These are phyloP conservation scores for Hyalella azteca DNA, from an alignment of 2,888 invertebrate species.

Conservation along the genomic window DNA sequence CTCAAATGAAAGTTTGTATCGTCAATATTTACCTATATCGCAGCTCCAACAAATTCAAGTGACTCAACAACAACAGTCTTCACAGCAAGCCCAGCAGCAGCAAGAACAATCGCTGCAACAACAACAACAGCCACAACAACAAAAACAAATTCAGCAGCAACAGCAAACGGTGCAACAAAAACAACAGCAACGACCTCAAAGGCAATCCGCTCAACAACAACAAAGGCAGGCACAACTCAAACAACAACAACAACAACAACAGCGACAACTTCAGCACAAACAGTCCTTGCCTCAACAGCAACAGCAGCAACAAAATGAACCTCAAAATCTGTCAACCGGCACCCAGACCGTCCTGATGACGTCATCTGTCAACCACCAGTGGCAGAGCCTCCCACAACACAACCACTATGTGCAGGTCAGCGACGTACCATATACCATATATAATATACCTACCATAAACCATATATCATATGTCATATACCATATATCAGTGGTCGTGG, in stretches of 20 bases:
- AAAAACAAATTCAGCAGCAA: not conserved
- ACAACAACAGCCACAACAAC: not conserved
- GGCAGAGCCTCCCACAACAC: conserved; percentile 54
- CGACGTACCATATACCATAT: too few species aligned
- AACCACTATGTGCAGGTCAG: conserved; percentile 39
- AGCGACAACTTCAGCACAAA: conserved; percentile 31
- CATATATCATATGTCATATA: too few species aligned
- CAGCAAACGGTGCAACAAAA: not conserved
- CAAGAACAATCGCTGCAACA: not conserved
- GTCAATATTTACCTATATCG: too few species aligned
- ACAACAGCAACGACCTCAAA: not conserved
- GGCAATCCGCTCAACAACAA: not conserved
- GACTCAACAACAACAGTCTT: conserved; percentile 18
- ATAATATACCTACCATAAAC: too few species aligned
- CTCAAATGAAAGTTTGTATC: too few species aligned
- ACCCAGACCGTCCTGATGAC: conserved; percentile 50
- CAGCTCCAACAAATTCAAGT: not conserved
- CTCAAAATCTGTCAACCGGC: conserved; percentile 55
- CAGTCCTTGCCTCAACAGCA: not conserved
- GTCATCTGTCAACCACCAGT: conserved; percentile 50
- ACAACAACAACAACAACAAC: conserved; percentile 31
- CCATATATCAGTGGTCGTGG: too few species aligned
- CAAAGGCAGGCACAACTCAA: not conserved
- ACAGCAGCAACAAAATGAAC: conserved; percentile 49
- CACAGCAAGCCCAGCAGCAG: not conserved